Percentiles rank a stretch among this genome's conserved stretches.
These are phyloP conservation scores for Sipunculus nudus DNA, from an alignment of 2,888 invertebrate species.

Conservation along the genomic window DNA sequence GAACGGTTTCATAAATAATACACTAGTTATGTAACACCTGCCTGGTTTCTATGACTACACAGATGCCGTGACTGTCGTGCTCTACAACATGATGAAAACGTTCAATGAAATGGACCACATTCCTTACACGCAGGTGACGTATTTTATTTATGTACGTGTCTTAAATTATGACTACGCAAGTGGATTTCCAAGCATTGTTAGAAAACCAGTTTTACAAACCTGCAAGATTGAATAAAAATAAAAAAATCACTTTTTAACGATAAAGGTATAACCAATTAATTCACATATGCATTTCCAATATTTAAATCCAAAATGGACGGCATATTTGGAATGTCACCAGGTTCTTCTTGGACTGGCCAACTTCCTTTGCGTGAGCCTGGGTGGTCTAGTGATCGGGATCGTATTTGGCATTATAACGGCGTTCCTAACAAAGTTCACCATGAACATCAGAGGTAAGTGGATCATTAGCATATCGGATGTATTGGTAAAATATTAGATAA, in stretches of 20 bases:
- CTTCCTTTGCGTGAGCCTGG: conserved; percentile 69
- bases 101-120: conserved; percentile 62
- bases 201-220: too few species aligned
- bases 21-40: too few species aligned
- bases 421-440: conserved; percentile 64
- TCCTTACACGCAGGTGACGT: conserved; percentile 48
- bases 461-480: too few species aligned
- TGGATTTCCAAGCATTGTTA: not conserved
- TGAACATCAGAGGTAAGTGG: conserved; percentile 64
- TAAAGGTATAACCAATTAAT: too few species aligned
- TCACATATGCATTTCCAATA: too few species aligned
- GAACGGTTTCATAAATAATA: too few species aligned
- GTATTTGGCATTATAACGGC: conserved; percentile 68
- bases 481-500: too few species aligned
- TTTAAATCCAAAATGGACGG: too few species aligned
- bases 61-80: conserved; percentile 71
- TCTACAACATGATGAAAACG: conserved; percentile 70
- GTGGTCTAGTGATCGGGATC: conserved; percentile 69
- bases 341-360: conserved; percentile 67
- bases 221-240: too few species aligned
- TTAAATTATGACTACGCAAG: not conserved
- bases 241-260: too few species aligned
- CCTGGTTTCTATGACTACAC: too few species aligned
- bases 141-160: not conserved
- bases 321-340: conserved; percentile 48